phyloP scores from a whole-genome alignment of 2,888 invertebrate genomes.

The Eudemis profundana region DNA sequence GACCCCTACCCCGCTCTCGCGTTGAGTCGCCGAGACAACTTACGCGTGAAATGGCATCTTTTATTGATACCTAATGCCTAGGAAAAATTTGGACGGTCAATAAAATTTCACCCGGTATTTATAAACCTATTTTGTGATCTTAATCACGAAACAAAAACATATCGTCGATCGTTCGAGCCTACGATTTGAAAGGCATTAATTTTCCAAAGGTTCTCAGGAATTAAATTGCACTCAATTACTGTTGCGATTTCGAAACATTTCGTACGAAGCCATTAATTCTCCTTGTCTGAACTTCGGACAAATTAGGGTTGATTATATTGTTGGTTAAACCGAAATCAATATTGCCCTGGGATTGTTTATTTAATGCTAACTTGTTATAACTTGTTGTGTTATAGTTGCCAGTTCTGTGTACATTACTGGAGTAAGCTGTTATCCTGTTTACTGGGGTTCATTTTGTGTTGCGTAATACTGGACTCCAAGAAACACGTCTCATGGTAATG shows the following conservation, averaged over 20 bases:
- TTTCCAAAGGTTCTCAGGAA: constrained; percentile 4
- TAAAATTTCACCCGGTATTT: too few species aligned
- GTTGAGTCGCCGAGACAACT: too few species aligned
- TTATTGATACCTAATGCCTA: too few species aligned
- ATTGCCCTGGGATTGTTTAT: constrained; percentile 71
- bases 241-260: constrained; percentile 20
- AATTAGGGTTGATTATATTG: constrained; percentile 78
- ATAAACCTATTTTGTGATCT: too few species aligned
- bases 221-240: constrained; percentile 12
- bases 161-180: too few species aligned
- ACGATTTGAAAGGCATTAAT: too few species aligned
- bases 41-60: too few species aligned
- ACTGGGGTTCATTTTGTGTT: constrained; percentile 3
- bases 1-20: too few species aligned
- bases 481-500: too few species aligned
- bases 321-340: constrained; percentile 73
- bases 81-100: too few species aligned
- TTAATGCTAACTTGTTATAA: constrained; percentile 65
- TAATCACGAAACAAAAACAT: not conserved
- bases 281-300: constrained; percentile 66
- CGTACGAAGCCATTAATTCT: constrained; percentile 55
- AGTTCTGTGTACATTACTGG: constrained; percentile 41
- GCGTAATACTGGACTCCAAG: not conserved
- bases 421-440: constrained; percentile 35
- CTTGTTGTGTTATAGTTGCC: constrained; percentile 68